These are phyloP conservation scores for Saguinus midas DNA, from an alignment of 2,113 vertebrate genomes.

Conservation along the genomic window DNA sequence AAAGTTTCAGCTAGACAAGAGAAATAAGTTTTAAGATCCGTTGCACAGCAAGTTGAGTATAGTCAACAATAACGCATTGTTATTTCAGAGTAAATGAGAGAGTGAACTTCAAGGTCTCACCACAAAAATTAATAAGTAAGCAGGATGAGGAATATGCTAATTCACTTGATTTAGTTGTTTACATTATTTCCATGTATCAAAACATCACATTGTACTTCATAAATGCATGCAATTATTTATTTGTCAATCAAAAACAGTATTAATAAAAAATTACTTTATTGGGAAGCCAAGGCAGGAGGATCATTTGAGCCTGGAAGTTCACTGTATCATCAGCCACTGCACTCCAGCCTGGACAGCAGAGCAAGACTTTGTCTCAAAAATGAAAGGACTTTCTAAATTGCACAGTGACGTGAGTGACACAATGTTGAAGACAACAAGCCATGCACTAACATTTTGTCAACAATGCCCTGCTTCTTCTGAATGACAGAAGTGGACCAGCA, in stretches of 20 bases:
- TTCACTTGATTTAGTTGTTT: not conserved
- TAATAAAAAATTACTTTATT: not conserved
- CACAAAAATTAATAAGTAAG: not conserved
- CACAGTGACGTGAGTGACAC: accelerated
- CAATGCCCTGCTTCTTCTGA: accelerated
- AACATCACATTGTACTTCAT: not conserved
- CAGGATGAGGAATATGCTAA: not conserved
- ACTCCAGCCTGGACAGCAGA: too few relatives aligned
- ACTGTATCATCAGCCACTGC: too few relatives aligned
- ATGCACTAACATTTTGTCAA: accelerated
- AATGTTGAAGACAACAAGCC: accelerated
- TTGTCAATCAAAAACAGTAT: not conserved
- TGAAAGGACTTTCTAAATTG: not conserved
- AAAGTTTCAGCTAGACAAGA: not conserved
- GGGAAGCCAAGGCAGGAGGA: too few relatives aligned
- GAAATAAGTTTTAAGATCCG: not conserved
- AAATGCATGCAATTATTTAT: not conserved
- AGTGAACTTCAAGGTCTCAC: not conserved
- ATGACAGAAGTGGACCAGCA: accelerated
- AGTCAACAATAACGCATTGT: not conserved
- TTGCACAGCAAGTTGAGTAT: not conserved
- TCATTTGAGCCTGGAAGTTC: too few relatives aligned
- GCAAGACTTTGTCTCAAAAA: too few relatives aligned
- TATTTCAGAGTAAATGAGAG: not conserved
- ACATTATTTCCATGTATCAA: not conserved